Conservation (phyloP, 2,113 vertebrate genomes). For the Sinocyclocheilus maitianheensis region DNA sequence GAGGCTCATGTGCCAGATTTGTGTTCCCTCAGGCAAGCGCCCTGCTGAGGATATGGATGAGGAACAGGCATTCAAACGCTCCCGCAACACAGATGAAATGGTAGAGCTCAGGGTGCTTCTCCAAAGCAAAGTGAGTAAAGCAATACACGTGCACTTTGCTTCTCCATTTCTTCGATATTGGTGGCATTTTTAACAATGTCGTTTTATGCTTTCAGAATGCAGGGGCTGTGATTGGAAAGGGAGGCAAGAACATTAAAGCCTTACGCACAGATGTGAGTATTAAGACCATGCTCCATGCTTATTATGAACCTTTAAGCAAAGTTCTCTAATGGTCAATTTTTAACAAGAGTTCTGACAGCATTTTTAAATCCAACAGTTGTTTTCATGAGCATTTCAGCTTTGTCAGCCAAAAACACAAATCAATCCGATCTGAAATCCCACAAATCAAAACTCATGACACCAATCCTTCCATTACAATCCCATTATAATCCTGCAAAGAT, state of each 20-base stretch:
- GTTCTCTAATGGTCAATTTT: slow-evolving; percentile 24
- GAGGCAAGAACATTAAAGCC: slow-evolving; percentile 99
- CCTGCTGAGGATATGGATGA: slow-evolving; percentile 98
- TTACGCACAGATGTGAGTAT: slow-evolving; percentile 98
- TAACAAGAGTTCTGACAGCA: slow-evolving; percentile 35
- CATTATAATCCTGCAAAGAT: slow-evolving; percentile 18
- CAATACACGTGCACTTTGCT: not conserved
- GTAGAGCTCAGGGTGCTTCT: slow-evolving; percentile 95
- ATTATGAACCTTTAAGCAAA: slow-evolving; percentile 14
- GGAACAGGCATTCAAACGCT: slow-evolving; percentile 96
- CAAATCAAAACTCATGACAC: slow-evolving; percentile 1
- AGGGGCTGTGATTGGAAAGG: slow-evolving; percentile 97
- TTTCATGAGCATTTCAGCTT: slow-evolving; percentile 32
- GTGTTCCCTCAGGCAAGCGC: slow-evolving; percentile 85
- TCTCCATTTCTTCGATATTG: too few species aligned
- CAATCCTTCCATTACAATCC: slow-evolving; percentile 33
- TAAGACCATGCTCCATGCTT: slow-evolving; percentile 41
- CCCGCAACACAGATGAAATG: slow-evolving; percentile 95
- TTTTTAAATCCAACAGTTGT: slow-evolving; percentile 40
- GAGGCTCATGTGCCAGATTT: slow-evolving; percentile 9
- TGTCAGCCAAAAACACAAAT: slow-evolving; percentile 32
- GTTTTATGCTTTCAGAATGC: slow-evolving; percentile 82
- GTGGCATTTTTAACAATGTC: not conserved
- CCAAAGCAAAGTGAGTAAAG: slow-evolving; percentile 90
- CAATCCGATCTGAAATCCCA: slow-evolving; percentile 17